Conservation (phyloP, 2,113 vertebrate species). For the Melanostigma gelatinosum region DNA sequence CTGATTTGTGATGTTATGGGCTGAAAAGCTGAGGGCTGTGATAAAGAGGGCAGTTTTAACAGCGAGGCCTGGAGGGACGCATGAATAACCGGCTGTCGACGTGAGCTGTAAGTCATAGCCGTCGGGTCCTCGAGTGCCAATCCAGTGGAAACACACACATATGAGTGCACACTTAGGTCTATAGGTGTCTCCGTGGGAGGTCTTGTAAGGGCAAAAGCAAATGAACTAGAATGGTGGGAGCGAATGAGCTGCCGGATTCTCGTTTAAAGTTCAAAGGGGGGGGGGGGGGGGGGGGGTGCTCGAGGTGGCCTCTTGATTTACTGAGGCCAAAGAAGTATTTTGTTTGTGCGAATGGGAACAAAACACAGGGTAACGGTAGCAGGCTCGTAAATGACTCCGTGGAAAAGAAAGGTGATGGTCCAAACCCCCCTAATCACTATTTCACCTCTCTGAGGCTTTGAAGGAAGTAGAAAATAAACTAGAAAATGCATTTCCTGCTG, state of each 20-base stretch:
- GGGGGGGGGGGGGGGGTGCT: not conserved
- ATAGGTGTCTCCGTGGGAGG: constrained; percentile 59
- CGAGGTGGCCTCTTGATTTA: constrained; percentile 18
- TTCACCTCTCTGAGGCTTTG: constrained; percentile 14
- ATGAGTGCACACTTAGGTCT: constrained; percentile 16
- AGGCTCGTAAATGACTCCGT: constrained; percentile 2
- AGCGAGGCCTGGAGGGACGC: constrained; percentile 34
- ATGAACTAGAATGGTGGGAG: constrained; percentile 39
- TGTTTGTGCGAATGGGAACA: constrained; percentile 30
- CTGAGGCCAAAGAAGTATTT: not conserved
- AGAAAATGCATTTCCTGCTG: too few species aligned
- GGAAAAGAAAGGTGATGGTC: constrained; percentile 16
- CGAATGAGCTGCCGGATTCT: constrained; percentile 4
- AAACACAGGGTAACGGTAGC: constrained; percentile 44
- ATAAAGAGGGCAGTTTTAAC: constrained; percentile 40
- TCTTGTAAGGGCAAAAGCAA: constrained; percentile 33
- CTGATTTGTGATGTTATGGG: constrained; percentile 47
- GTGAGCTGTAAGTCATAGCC: constrained; percentile 54
- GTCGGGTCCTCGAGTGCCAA: constrained; percentile 24
- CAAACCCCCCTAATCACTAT: constrained; percentile 27
- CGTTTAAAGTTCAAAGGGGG: constrained; percentile 2
- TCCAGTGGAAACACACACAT: constrained; percentile 30
- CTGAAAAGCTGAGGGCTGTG: constrained; percentile 31
- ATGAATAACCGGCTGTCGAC: constrained; percentile 57
- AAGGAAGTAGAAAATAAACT: constrained; percentile 40